Evolutionary conservation across 1,140 invertebrate genomes (phyloP), one percentile per base, ranked within the genome.

Genomic region (Cotesia glomerata): DNA sequence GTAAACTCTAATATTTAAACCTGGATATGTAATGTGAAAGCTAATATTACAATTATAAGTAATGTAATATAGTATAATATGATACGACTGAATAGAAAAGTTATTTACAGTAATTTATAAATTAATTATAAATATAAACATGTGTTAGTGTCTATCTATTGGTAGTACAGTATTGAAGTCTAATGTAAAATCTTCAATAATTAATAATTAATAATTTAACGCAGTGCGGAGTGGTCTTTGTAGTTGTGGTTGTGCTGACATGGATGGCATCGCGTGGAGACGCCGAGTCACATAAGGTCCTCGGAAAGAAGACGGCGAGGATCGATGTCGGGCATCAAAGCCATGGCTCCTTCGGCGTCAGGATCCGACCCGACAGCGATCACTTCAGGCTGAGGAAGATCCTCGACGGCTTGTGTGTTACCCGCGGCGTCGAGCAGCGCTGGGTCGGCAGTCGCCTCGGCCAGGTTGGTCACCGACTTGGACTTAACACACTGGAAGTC

Each of bases 401-500:
- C 75, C 18, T 79, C 81, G 35, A 79, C 80, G 45, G 78, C 82
- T 75, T 89, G 88, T 0, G 89, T 88, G 81, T 90, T 90, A 35
- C 90, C 90, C 70, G 89, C 87, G 66, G 90, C 89, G 78, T 92
- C 91, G 51, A 92, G 79, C 1, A 89, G 79, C 1, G 89, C 91
- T 2, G 94, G 94, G 87, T 97, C 95, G 4, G 95, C 94, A n/a
- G 95, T 95, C 4, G 95, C 94, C 86, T 96, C 94, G 0, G 95
- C 95, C 49, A 97, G 87, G 87, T 97, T 97, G 3, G 96, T 97
- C 0, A 97, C 95, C 0, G 95, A 97, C 83, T 97, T 97, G 0
- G 95, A 96, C 85, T 97, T 97, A 9, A 97, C 95, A 82, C 96
- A 98, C 87, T 98, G 94, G 85, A 99, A 99, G 86, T 99, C 98